A percentile compares a stretch with the other conserved stretches of the same genome.
Conservation (phyloP, 2,113 vertebrate species). For the Notarius quadriscutis region DNA sequence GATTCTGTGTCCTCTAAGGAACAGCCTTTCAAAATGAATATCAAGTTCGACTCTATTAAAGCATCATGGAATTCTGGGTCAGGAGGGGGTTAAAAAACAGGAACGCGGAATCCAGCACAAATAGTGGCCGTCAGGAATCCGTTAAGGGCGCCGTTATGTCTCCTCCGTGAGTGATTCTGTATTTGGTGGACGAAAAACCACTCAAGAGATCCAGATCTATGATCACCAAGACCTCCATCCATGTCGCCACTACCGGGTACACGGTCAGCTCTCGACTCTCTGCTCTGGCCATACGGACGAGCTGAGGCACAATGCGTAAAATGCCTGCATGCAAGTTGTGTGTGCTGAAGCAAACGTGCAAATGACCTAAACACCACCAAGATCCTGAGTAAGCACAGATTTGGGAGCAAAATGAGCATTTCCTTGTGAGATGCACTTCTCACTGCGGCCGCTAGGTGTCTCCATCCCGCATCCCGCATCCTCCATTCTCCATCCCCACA, state of each 20-base stretch:
- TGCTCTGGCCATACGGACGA: background rate
- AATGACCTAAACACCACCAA: background rate
- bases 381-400: slow-evolving; percentile 5
- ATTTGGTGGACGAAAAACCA: background rate
- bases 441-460: slow-evolving; percentile 42
- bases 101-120: background rate
- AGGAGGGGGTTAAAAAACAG: background rate
- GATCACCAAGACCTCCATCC: background rate
- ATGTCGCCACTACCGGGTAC: background rate
- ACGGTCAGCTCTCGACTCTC: background rate
- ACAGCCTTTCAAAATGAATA: background rate
- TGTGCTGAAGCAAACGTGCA: too few relatives aligned
- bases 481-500: background rate
- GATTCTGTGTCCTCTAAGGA: background rate
- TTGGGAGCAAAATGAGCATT: background rate
- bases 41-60: background rate
- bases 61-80: background rate
- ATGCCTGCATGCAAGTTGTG: background rate
- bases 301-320: background rate
- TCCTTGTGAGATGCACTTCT: slow-evolving; percentile 18
- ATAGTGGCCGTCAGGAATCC: background rate
- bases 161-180: background rate
- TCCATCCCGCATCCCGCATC: background rate
- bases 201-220: background rate
- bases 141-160: background rate